Conservation (phyloP, 2,888 invertebrate species). For the Hydrotaea cyrtoneurina region DNA sequence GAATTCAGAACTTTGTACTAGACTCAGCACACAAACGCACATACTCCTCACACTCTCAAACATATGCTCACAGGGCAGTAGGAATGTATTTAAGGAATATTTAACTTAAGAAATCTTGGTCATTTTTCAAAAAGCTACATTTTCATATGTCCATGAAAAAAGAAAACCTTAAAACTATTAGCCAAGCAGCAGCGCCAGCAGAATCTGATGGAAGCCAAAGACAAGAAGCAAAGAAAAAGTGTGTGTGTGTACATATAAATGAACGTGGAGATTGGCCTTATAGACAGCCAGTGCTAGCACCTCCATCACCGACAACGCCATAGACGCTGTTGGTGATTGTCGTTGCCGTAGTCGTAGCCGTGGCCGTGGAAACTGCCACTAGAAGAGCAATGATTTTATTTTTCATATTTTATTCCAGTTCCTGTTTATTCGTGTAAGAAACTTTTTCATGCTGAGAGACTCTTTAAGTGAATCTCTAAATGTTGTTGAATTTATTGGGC, state of each 20-base stretch:
- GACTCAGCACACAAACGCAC: background rate
- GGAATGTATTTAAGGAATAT: conserved; percentile 1
- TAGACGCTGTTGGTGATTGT: background rate
- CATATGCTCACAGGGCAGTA: background rate
- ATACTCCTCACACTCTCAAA: background rate
- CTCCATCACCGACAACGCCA: background rate
- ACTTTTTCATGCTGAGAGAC: conserved; percentile 61
- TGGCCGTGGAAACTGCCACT: background rate
- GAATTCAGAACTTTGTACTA: background rate
- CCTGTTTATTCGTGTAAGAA: conserved; percentile 1
- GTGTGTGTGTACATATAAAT: background rate
- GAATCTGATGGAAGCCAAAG: background rate
- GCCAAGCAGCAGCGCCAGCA: conserved; percentile 50
- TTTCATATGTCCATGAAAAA: conserved; percentile 32
- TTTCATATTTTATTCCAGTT: conserved; percentile 36
- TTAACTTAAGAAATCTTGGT: conserved; percentile 57
- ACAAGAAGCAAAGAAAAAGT: background rate
- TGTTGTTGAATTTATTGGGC: conserved; percentile 74
- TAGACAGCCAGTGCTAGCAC: background rate
- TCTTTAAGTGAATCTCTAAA: conserved; percentile 66
- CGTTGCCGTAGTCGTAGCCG: background rate
- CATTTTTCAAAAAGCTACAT: conserved; percentile 61
- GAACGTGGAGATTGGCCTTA: conserved; percentile 17
- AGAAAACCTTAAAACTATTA: conserved; percentile 71
- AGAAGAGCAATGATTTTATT: conserved; percentile 26